phyloP scores from a whole-genome alignment of 2,888 invertebrate species.

The Chrysina gloriosa region DNA sequence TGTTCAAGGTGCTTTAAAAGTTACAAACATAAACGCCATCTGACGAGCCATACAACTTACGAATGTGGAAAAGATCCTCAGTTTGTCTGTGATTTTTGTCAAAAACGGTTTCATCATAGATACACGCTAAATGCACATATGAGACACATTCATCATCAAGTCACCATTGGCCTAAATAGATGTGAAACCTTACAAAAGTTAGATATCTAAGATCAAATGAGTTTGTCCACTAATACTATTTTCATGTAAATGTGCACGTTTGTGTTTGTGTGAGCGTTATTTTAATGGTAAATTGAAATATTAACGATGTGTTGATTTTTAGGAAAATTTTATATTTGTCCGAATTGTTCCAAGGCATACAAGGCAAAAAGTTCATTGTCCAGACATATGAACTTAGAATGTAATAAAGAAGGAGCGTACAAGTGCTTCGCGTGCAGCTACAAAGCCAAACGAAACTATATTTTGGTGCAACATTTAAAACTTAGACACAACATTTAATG shows the following conservation, averaged over 20 bases:
- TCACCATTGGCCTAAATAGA: not conserved
- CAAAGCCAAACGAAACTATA: slow-evolving; percentile 44
- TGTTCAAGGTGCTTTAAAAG: slow-evolving; percentile 31
- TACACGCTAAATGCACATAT: slow-evolving; percentile 38
- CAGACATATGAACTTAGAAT: slow-evolving; percentile 75
- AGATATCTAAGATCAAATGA: not conserved
- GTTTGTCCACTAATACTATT: not conserved
- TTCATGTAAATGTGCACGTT: slow-evolving; percentile 28
- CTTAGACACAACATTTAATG: slow-evolving; percentile 42
- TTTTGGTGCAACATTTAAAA: slow-evolving; percentile 42
- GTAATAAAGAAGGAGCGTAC: slow-evolving; percentile 52
- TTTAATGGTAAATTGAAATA: not conserved
- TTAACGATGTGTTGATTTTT: slow-evolving; percentile 30
- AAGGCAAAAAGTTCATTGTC: slow-evolving; percentile 69
- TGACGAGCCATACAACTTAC: slow-evolving; percentile 43
- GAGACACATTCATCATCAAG: slow-evolving; percentile 29
- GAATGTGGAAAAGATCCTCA: slow-evolving; percentile 44
- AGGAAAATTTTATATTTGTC: slow-evolving; percentile 35
- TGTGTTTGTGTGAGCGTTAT: slow-evolving; percentile 27
- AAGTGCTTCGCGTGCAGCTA: slow-evolving; percentile 43
- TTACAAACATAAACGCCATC: slow-evolving; percentile 39
- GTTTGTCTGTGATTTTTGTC: slow-evolving; percentile 40
- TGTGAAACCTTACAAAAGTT: not conserved
- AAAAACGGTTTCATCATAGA: slow-evolving; percentile 35
- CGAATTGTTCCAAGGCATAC: slow-evolving; percentile 65